Conservation (phyloP, 2,888 invertebrate genomes). For the Lepidochitona cinerea region DNA sequence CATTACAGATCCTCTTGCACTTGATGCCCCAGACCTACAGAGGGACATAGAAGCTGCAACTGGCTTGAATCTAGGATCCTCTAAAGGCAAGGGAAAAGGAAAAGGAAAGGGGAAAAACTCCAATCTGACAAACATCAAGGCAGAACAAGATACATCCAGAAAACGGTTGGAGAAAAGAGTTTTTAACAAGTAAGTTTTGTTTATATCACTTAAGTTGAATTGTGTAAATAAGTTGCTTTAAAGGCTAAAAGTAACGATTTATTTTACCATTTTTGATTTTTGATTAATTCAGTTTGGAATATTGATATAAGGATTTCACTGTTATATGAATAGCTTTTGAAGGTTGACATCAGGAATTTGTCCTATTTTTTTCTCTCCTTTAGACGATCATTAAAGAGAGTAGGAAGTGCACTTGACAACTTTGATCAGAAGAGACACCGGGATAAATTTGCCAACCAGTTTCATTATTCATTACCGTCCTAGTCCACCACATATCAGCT, state of each 20-base stretch:
- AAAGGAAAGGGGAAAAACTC: slow-evolving; percentile 62
- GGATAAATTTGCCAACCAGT: slow-evolving; percentile 75
- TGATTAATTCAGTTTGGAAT: no score
- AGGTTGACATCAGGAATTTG: no score
- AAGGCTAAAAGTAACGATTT: no score
- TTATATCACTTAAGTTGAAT: no score
- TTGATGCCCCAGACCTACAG: slow-evolving; percentile 74
- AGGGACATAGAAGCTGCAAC: slow-evolving; percentile 73
- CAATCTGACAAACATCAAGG: slow-evolving; percentile 72
- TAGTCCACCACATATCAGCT: not conserved
- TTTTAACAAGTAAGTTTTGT: slow-evolving; percentile 71
- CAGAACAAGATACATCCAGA: slow-evolving; percentile 68
- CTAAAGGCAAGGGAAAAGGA: slow-evolving; percentile 52
- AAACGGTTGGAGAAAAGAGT: slow-evolving; percentile 73
- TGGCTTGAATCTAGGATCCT: slow-evolving; percentile 72
- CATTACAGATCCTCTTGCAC: no score
- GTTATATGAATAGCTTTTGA: no score
- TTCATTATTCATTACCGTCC: slow-evolving; percentile 68
- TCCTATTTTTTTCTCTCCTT: no score
- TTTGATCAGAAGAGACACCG: slow-evolving; percentile 68
- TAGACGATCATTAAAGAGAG: slow-evolving; percentile 71
- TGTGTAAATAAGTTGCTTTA: no score
- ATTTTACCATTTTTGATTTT: no score
- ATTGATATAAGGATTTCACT: no score
- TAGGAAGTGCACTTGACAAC: slow-evolving; percentile 71